Evolutionary conservation across 2,888 invertebrate genomes (phyloP), one percentile per base, ranked within the genome.

Genomic region (Pollenia labialis): DNA sequence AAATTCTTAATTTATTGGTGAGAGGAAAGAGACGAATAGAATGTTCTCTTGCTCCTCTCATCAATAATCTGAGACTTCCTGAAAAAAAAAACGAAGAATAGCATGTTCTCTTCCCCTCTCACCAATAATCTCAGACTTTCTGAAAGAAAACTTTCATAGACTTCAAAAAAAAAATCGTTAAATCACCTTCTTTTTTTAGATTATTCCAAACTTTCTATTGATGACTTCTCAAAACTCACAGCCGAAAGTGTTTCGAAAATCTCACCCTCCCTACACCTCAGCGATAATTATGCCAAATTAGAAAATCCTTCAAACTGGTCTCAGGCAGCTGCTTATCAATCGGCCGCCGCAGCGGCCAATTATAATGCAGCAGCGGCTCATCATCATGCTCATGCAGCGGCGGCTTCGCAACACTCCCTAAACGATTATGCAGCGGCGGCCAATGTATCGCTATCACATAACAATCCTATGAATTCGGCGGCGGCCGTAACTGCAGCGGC

Each of bases 171-270:
- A 44, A 46, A 40, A n/a, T 56, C 12, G 23, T 18, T 46, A 10
- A 23, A 18, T 23, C 23, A 68, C 7, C 48, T 18, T 56, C 18
- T 18, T 23, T 14, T 12, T 14, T 46, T 58, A 93, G 95, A 95
- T 90, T 94, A 95, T 48, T 94, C 95, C 16, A 95, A 95, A 88
- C 91, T 94, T 64, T 90, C 92, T 50, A 93, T 93, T 56, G 94
- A 94, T 86, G 92, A 94, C 58, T 93, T 94, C 87, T 93, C 95
- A 0, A 95, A 94, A 83, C 89, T 93, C 11, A 92, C 93, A 8
- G 92, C 91, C 46, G 93, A 93, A 81, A 92, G 92, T 87, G 92
- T 93, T 40, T 90, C 92, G 16, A 93, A 93, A 92, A 93, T 93
- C 90, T 92, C 93, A 83, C 93, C 93, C 66, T 91, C 92, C 12